A percentile compares a stretch with the other conserved stretches of the same genome.
These are phyloP conservation scores for Agrochola circellaris DNA, from an alignment of 2,888 invertebrate genomes.

Conservation along the genomic window DNA sequence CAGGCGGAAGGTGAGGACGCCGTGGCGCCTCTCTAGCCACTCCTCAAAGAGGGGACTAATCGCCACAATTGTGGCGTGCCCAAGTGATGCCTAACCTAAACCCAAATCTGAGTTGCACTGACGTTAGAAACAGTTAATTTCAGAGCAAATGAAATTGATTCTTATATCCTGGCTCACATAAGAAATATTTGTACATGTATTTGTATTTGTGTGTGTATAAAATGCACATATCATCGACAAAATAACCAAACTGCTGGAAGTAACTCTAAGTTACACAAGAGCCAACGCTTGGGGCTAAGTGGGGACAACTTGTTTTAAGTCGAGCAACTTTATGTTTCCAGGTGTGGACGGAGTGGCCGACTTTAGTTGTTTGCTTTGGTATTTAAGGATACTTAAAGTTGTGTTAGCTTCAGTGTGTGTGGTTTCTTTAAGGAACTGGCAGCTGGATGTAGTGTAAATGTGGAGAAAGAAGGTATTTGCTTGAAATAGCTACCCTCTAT, in stretches of 20 bases:
- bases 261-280: slow-evolving; percentile 38
- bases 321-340: slow-evolving; percentile 50
- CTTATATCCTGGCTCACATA: not conserved
- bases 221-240: slow-evolving; percentile 14
- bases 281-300: slow-evolving; percentile 50
- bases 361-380: slow-evolving; percentile 38
- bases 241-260: slow-evolving; percentile 35
- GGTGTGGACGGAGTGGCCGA: slow-evolving; percentile 44
- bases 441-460: too few relatives aligned
- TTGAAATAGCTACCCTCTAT: too few relatives aligned
- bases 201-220: too few relatives aligned
- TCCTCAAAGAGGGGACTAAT: too few relatives aligned
- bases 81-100: not conserved
- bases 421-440: not conserved
- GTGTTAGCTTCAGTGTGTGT: slow-evolving; percentile 13
- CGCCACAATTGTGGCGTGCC: too few relatives aligned
- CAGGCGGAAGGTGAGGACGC: too few relatives aligned
- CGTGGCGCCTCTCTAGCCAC: too few relatives aligned
- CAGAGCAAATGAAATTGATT: not conserved
- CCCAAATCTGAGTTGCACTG: not conserved
- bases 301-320: slow-evolving; percentile 62
- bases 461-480: not conserved
- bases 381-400: slow-evolving; percentile 36
- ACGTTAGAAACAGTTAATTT: too few relatives aligned
- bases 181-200: too few relatives aligned